phyloP scores from a whole-genome alignment of 2,888 invertebrate genomes.

The Dichetophora obliterata region DNA sequence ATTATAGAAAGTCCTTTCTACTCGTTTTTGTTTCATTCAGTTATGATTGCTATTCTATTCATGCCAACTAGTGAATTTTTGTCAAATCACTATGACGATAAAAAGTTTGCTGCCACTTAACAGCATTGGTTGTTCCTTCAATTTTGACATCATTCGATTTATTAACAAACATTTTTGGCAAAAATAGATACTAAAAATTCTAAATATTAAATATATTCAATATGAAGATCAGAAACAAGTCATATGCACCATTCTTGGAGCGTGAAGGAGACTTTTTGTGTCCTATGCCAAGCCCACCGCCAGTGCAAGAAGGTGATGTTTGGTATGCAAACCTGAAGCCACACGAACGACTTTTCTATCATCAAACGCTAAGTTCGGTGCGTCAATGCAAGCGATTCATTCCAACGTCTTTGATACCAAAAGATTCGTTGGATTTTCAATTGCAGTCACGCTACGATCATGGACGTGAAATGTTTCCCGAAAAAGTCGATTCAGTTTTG shows the following conservation, averaged over 20 bases:
- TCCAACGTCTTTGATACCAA: conserved; percentile 69
- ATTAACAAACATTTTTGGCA: too few relatives aligned
- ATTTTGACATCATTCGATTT: background rate
- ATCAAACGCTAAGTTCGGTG: conserved; percentile 73
- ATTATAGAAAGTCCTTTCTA: too few relatives aligned
- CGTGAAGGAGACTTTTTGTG: conserved; percentile 70
- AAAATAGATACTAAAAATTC: too few relatives aligned
- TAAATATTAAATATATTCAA: conserved; percentile 47
- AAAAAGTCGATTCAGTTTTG: conserved; percentile 75
- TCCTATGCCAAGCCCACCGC: conserved; percentile 64
- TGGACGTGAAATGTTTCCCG: conserved; percentile 75
- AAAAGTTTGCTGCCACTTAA: background rate
- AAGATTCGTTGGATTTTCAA: conserved; percentile 79
- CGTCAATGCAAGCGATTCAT: conserved; percentile 70
- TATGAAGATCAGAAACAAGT: conserved; percentile 59
- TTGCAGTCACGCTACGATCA: conserved; percentile 79
- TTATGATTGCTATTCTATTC: too few relatives aligned
- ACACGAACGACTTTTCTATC: conserved; percentile 71
- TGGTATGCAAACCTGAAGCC: conserved; percentile 68
- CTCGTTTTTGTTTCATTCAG: too few relatives aligned
- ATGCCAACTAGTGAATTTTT: too few relatives aligned
- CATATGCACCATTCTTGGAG: conserved; percentile 68
- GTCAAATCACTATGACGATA: conserved; percentile 1
- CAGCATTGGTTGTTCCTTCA: conserved; percentile 12
- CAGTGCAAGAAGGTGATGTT: conserved; percentile 49